A percentile compares a stretch with the other conserved stretches of the same genome.
phyloP scores from a whole-genome alignment of 2,113 vertebrate genomes.

The Nannobrachium achirus region DNA sequence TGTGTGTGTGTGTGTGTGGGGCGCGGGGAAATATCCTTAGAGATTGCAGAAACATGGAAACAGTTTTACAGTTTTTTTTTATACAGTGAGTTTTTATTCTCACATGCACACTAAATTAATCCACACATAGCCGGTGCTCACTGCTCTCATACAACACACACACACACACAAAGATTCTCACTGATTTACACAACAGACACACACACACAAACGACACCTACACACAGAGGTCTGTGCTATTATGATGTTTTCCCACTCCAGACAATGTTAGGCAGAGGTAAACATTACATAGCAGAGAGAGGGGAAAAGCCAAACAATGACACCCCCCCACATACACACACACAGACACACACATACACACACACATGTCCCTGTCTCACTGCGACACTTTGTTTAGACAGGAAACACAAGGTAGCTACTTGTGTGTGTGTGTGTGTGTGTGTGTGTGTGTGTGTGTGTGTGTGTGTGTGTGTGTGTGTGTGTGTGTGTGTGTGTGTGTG shows the following conservation, averaged over 20 bases:
- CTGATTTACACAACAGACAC: not conserved
- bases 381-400: slow-evolving; percentile 64
- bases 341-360: no score
- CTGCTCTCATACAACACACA: not conserved
- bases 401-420: slow-evolving; percentile 55
- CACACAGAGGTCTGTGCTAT: slow-evolving; percentile 15
- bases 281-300: slow-evolving; percentile 56
- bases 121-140: not conserved
- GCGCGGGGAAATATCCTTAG: slow-evolving; percentile 2
- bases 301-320: slow-evolving; percentile 63
- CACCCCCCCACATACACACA: slow-evolving; percentile 28
- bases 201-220: not conserved
- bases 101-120: no score
- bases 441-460: not conserved
- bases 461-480: slow-evolving; percentile 12
- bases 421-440: slow-evolving; percentile 25
- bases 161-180: not conserved
- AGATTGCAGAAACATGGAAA: no score
- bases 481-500: not conserved
- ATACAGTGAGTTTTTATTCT: no score
- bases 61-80: no score
- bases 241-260: slow-evolving; percentile 49
- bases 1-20: not conserved
- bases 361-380: not conserved
- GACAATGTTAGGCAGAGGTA: slow-evolving; percentile 66